Base-by-base conservation (phyloP, 2,797 vertebrate genomes). In the Propithecus perrieri region DNA sequence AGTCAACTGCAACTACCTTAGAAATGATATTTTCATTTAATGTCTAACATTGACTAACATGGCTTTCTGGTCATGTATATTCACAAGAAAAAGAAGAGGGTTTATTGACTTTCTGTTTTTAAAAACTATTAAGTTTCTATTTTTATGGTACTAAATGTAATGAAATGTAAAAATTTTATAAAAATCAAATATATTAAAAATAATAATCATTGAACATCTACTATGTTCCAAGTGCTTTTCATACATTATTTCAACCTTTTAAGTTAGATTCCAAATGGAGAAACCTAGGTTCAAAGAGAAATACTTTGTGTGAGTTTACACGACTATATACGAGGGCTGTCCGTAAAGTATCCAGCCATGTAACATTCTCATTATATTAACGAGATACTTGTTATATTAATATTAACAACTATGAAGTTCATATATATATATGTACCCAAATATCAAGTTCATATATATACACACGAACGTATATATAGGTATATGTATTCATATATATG, bases 181-280 rank as follows among this genome's bases (percentile, higher is more conserved):
- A 74, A 92, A 90, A 59, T 43, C 24, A 59, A 94, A 90, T 50
- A 48, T 57, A 63, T 61, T 95, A 33, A 83, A 96, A 95, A 48
- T 65, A 74, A 41, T 7, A 48, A 57, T 61, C 41, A 65, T 5
- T 48, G 7, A 53, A 59, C 4, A 46, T 69, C 35, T 55, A 30
- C 15, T n/a, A 17, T 48, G 24, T 81, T 65, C 10, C 28, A 72
- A 81, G 5, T 28, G 41, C 53, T 84, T 86, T 71, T 13, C 18
- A 63, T 38, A 50, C 28, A 72, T 85, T 48, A 59, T 85, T 87
- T 92, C 1, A 74, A 24, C 26, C 6, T 53, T 67, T 88, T 50
- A 95, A 81, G 10, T 61, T 74, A 86, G 13, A 4, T 79, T 92
- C 87, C 33, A 75, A 26, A n/a, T 53, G 15, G 87, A 74, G 41